These are phyloP conservation scores for Elysia crispata DNA, from an alignment of 2,888 invertebrate genomes.

Conservation along the genomic window DNA sequence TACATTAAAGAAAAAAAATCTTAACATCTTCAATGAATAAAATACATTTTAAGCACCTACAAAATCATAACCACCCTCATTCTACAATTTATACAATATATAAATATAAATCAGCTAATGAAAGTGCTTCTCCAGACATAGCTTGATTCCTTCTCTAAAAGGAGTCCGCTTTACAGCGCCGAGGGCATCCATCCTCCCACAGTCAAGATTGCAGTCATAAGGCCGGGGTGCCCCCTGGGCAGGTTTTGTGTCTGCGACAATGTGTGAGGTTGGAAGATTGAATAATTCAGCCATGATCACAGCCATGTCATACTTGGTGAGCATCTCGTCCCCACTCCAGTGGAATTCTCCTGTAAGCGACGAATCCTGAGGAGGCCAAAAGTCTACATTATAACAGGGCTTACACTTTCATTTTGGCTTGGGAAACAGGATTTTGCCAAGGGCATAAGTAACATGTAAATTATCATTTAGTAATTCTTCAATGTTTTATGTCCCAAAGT, in stretches of 20 bases:
- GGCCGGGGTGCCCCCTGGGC: conserved; percentile 75
- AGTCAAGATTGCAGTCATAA: conserved; percentile 76
- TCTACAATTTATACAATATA: conserved; percentile 35
- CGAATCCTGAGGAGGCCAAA: conserved; percentile 62
- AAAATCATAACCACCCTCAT: conserved; percentile 61
- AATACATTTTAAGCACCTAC: conserved; percentile 77
- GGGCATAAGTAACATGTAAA: no score
- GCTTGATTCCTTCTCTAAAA: conserved; percentile 75
- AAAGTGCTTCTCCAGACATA: conserved; percentile 54
- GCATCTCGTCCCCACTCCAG: conserved; percentile 79
- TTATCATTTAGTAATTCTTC: no score
- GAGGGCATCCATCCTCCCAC: conserved; percentile 71
- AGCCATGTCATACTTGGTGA: conserved; percentile 80
- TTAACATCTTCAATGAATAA: no score
- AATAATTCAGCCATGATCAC: conserved; percentile 78
- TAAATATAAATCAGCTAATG: no score
- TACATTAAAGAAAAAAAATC: no score
- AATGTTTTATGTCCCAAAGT: no score
- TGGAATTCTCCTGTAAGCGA: conserved; percentile 78
- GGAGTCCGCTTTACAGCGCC: conserved; percentile 75
- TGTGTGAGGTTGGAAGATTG: conserved; percentile 74
- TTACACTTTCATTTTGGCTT: no score
- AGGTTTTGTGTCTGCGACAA: conserved; percentile 72
- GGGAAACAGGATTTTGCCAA: no score
- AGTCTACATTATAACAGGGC: not conserved